Conservation (phyloP, 2,797 vertebrate species). For the Melopsittacus undulatus region DNA sequence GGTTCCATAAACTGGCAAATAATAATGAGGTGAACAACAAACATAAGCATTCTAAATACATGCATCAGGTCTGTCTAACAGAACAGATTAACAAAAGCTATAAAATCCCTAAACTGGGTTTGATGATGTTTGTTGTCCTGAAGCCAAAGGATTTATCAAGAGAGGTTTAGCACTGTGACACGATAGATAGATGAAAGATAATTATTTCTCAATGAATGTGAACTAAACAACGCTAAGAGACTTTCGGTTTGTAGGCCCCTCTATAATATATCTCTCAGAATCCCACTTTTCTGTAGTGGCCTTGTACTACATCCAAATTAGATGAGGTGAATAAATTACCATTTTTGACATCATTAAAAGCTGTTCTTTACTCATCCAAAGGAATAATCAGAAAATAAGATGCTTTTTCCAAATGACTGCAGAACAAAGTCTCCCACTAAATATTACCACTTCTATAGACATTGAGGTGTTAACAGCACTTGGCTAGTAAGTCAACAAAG, state of each 20-base stretch:
- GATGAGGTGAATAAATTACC: neutral
- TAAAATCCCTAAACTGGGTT: neutral
- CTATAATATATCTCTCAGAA: neutral
- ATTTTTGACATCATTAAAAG: neutral
- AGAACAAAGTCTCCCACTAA: neutral
- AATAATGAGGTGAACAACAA: neutral
- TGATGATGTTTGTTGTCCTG: neutral
- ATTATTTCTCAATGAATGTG: neutral
- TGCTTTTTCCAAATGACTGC: neutral
- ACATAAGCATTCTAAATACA: accelerated
- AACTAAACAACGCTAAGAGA: neutral
- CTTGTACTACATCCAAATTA: neutral
- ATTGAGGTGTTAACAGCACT: neutral
- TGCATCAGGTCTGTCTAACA: neutral
- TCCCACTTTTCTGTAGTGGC: neutral
- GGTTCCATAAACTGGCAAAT: neutral
- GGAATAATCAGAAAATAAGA: neutral
- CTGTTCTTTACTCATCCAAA: neutral
- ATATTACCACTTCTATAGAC: neutral
- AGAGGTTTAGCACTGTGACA: neutral
- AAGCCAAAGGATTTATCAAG: neutral
- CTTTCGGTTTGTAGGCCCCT: neutral
- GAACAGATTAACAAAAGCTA: neutral
- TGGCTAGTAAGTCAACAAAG: neutral
- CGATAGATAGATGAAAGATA: neutral